Conservation (phyloP, 1,140 invertebrate species). For the Chymomyza costata region DNA sequence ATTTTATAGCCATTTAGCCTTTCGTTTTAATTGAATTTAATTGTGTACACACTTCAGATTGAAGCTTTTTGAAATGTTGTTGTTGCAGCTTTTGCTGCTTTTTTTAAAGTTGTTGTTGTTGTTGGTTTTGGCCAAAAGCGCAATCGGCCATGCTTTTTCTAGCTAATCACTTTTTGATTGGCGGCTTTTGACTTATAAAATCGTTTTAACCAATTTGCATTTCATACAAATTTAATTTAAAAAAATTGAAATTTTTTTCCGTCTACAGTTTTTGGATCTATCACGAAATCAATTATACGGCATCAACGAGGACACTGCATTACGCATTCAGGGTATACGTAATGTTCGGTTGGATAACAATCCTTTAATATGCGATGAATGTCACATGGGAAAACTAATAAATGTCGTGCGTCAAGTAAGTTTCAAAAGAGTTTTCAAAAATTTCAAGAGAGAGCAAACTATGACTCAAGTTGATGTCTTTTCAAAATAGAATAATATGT, state of each 20-base stretch:
- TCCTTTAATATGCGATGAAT: conserved; percentile 82
- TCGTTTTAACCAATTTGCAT: conserved; percentile 45
- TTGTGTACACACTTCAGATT: conserved; percentile 48
- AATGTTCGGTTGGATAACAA: conserved; percentile 79
- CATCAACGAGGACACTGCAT: conserved; percentile 77
- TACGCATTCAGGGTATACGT: conserved; percentile 75
- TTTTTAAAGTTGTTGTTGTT: no score
- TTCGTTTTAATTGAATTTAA: conserved; percentile 71
- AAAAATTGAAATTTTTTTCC: conserved; percentile 10
- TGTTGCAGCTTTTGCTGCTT: conserved; percentile 11
- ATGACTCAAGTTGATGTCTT: no score
- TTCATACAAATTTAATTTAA: conserved; percentile 19
- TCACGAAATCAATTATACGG: conserved; percentile 79
- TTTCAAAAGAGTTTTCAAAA: no score
- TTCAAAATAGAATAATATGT: no score
- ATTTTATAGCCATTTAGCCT: conserved; percentile 63
- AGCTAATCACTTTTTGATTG: conserved; percentile 7
- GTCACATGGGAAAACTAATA: conserved; percentile 77
- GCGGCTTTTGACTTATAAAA: background rate
- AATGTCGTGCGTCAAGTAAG: conserved; percentile 73
- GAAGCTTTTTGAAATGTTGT: conserved; percentile 19
- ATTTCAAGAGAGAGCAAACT: no score
- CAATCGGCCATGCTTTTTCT: background rate
- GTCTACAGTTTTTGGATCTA: conserved; percentile 77
- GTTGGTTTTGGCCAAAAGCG: no score